Evolutionary conservation across 2,113 vertebrate species (phyloP).

Genomic region (human): GRCh38 chr2:46015501-46016000

Average conservation of each 20-base stretch:
- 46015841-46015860: fast-evolving
- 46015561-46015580: conserved; percentile 19
- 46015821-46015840: fast-evolving
- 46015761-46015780: neutral
- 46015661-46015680: neutral
- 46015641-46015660: neutral
- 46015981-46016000: neutral
- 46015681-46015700: neutral
- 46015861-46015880: neutral
- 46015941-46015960: neutral
- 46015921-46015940: neutral
- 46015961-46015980: neutral
- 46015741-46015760: neutral
- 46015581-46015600: neutral
- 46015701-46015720: neutral
- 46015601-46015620: neutral
- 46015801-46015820: fast-evolving
- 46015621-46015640: neutral
- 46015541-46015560: conserved; percentile 73
- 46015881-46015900: neutral
- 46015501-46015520: neutral
- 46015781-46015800: neutral
- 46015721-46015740: neutral
- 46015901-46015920: neutral
- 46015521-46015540: conserved; percentile 57